phyloP scores from a whole-genome alignment of 2,113 vertebrate genomes.

The Todiramphus chloris region DNA sequence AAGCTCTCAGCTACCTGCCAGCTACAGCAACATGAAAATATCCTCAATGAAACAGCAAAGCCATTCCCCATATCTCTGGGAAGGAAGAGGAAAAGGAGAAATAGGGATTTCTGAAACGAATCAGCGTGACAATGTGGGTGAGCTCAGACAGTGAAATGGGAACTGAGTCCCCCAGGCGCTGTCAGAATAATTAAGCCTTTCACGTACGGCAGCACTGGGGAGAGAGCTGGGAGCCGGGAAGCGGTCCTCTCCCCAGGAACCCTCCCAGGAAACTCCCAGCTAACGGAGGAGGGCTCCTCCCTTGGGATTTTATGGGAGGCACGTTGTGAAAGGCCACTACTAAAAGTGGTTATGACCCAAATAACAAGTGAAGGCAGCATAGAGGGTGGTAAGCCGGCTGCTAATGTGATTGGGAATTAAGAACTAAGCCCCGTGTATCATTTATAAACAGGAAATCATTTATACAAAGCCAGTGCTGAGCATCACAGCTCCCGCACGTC shows the following conservation, averaged over 20 bases:
- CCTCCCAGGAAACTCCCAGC: neutral
- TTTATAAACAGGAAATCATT: neutral
- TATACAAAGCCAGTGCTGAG: accelerated
- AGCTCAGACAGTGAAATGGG: neutral
- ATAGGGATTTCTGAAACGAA: neutral
- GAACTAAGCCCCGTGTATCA: accelerated
- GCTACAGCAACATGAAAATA: neutral
- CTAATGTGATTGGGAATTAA: accelerated
- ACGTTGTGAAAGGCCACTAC: neutral
- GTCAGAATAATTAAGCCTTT: neutral
- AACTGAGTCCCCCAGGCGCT: neutral
- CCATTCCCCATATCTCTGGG: neutral
- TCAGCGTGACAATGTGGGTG: neutral
- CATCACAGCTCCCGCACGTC: neutral
- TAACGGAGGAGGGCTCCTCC: neutral
- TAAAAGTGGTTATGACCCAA: accelerated
- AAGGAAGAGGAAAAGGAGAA: conserved; percentile 23
- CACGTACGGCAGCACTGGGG: accelerated
- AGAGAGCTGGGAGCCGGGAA: neutral
- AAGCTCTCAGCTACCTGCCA: neutral
- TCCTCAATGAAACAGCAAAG: neutral
- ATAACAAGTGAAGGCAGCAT: neutral
- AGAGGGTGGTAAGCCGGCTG: neutral
- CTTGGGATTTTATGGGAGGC: neutral
- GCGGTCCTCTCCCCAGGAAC: neutral